Evolutionary conservation across 2,888 invertebrate genomes (phyloP), one percentile per base, ranked within the genome.

Genomic region (Scaptomyza reducta): DNA sequence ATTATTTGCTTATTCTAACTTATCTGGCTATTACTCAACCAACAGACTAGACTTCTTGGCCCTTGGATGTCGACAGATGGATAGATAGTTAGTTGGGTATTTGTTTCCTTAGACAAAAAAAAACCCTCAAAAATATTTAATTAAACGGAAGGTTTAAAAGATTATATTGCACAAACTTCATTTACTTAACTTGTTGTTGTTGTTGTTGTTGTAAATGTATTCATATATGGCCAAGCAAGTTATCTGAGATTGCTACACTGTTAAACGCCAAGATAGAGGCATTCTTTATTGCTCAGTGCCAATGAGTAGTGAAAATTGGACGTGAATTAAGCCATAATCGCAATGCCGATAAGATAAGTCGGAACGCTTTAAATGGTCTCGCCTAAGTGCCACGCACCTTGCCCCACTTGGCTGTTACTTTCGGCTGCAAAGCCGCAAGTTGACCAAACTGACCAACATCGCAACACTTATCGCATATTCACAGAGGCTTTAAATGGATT

Each of bases 241-340:
- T 76, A 74, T 74, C 72, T 62, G 11, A 67, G 59, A 76, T 71
- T 71, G 77, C 46, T 27, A 29, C 58, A 62, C 38, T 16, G n/a
- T n/a, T 16, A 54, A 38, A 10, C 4, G 33, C 35, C 49, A 40
- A 54, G 58, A 61, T 64, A 61, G 61, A 58, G 59, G 35, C 73
- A 75, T 77, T 73, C 72, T 73, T 73, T 77, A 75, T 77, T 73
- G 61, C 67, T 50, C 56, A 46, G 46, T 73, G 58, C 53, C 63
- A 62, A 56, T 75, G 81, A 60, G 53, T 72, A 69, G 53, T 72
- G 72, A 67, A 68, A 79, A 73, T 57, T 66, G 55, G 72, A 63
- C 71, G 61, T 57, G 80, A 66, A 87, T 81, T 79, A 80, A 51
- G 78, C 78, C 78, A 80, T 84, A 84, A 81, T 87, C 87, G 50